Percentiles rank a stretch among this genome's conserved stretches.
Conservation (phyloP, 2,888 invertebrate species). For the Neria commutata region DNA sequence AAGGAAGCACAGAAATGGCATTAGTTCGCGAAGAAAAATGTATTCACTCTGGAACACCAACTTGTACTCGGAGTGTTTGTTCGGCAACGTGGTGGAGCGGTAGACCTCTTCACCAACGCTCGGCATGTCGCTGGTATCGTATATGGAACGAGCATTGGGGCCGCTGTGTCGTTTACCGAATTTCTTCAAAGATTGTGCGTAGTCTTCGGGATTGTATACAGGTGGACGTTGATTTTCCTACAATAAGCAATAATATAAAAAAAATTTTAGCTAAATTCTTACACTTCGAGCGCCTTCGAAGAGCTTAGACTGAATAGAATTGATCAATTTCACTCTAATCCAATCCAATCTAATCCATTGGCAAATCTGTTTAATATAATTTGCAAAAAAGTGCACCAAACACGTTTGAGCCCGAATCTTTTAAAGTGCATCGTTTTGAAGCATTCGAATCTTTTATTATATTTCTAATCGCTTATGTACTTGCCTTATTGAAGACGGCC, state of each 20-base stretch:
- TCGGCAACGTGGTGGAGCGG: conserved; percentile 56
- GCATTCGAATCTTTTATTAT: background rate
- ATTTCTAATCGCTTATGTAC: conserved; percentile 2
- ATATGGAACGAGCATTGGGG: conserved; percentile 55
- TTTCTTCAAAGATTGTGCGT: conserved; percentile 78
- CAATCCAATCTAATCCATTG: conserved; percentile 4
- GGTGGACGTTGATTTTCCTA: conserved; percentile 86
- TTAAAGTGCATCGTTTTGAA: background rate
- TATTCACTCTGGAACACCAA: too few species aligned
- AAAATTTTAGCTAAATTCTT: too few species aligned
- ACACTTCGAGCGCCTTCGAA: too few species aligned
- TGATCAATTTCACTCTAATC: background rate
- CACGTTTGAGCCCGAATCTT: too few species aligned
- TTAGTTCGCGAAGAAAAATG: background rate
- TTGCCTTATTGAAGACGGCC: conserved; percentile 56
- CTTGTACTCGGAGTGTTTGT: conserved; percentile 60
- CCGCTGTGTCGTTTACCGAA: conserved; percentile 67
- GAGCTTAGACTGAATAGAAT: background rate
- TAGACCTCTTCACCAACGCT: conserved; percentile 40
- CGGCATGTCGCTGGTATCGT: conserved; percentile 48
- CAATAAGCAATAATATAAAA: background rate
- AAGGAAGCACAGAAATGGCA: background rate
- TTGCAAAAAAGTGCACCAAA: background rate
- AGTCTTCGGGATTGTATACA: conserved; percentile 90
- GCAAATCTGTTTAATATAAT: conserved; percentile 1